Evolutionary conservation across 2,888 invertebrate genomes (phyloP).

Genomic region (Nipponacmea schrenckii): DNA sequence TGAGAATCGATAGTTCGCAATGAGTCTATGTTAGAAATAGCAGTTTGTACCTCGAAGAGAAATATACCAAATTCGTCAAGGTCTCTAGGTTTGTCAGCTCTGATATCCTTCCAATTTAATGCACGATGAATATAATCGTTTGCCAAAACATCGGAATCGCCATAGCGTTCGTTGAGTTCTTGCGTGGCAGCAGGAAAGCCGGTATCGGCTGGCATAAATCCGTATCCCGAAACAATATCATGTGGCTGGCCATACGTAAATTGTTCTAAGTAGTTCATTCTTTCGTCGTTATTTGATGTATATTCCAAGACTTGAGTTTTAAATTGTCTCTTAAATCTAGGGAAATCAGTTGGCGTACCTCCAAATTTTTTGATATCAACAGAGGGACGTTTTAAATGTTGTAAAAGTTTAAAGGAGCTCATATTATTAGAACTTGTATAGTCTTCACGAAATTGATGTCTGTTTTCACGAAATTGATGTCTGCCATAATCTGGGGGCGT

Average conservation of each 20-base stretch:
- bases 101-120: not conserved
- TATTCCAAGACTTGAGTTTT: not conserved
- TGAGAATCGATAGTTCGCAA: conserved; percentile 16
- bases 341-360: not conserved
- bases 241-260: not conserved
- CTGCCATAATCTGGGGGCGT: too few species aligned
- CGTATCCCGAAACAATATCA: conserved; percentile 8
- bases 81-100: conserved; percentile 17
- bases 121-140: not conserved
- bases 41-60: conserved; percentile 18
- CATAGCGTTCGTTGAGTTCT: conserved; percentile 11
- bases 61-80: conserved; percentile 29
- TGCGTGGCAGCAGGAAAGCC: conserved; percentile 2
- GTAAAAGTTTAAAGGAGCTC: too few species aligned
- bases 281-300: not conserved
- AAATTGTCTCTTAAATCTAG: not conserved
- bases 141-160: conserved; percentile 5
- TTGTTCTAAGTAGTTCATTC: not conserved
- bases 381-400: too few species aligned
- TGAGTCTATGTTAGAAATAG: conserved; percentile 12
- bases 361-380: not conserved
- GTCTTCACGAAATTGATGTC: too few species aligned
- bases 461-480: too few species aligned
- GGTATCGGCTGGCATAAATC: not conserved
- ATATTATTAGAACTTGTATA: too few species aligned